phyloP scores from a whole-genome alignment of 2,888 invertebrate genomes.

The Antheraea yamamai region DNA sequence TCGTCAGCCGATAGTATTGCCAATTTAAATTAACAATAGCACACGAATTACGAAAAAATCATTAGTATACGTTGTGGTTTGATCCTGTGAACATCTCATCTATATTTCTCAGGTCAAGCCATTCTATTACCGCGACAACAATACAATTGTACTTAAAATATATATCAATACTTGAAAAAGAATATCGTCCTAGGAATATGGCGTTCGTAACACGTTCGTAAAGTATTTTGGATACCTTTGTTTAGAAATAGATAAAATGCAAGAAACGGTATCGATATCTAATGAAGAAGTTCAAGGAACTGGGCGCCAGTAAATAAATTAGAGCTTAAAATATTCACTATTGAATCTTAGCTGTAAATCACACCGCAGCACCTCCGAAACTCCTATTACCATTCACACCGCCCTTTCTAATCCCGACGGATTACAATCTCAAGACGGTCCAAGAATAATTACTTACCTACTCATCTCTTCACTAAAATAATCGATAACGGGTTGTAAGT shows the following conservation, averaged over 20 bases:
- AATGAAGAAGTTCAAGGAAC: conserved; percentile 47
- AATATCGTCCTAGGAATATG: no score
- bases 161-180: no score
- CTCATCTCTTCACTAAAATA: conserved; percentile 56
- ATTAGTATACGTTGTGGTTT: no score
- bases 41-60: no score
- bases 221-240: background rate
- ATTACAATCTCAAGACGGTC: conserved; percentile 77
- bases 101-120: no score
- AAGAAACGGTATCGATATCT: conserved; percentile 12
- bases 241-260: background rate
- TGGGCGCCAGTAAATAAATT: conserved; percentile 64
- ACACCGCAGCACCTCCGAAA: conserved; percentile 76
- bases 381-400: conserved; percentile 79
- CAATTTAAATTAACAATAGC: no score
- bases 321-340: conserved; percentile 79
- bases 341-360: conserved; percentile 81
- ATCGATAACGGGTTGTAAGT: conserved; percentile 43
- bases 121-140: no score
- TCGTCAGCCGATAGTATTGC: no score
- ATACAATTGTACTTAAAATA: no score
- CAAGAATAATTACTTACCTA: conserved; percentile 80
- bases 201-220: background rate
- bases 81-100: no score
- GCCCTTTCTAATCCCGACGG: conserved; percentile 78